Evolutionary conservation across 2,888 invertebrate species (phyloP).

Genomic region (Caenorhabditis panamensis): DNA sequence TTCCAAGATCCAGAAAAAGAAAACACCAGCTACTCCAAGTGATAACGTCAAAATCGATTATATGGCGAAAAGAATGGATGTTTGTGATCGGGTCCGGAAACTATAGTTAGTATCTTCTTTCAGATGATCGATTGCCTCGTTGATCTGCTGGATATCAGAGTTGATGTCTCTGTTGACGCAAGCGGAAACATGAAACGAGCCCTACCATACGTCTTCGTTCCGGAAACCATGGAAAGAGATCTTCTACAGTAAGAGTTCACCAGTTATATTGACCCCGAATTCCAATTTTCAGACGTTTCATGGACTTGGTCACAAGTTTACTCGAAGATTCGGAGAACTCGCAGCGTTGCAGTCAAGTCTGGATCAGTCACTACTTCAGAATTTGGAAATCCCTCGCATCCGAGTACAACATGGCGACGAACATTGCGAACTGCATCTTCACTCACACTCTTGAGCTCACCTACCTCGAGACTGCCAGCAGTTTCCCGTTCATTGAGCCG

Average conservation of each 20-base stretch:
- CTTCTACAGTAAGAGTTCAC: slow-evolving; percentile 11
- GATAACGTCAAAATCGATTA: too few species aligned
- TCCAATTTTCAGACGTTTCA: slow-evolving; percentile 29
- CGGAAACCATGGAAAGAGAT: slow-evolving; percentile 34
- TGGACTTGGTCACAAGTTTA: slow-evolving; percentile 44
- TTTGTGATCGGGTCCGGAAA: too few species aligned
- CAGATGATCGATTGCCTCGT: slow-evolving; percentile 39
- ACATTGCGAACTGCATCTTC: slow-evolving; percentile 61
- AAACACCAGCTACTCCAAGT: too few species aligned
- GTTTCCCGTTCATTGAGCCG: slow-evolving; percentile 72
- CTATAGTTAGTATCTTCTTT: too few species aligned
- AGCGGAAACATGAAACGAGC: slow-evolving; percentile 8
- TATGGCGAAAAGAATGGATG: too few species aligned
- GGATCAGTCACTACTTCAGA: slow-evolving; percentile 27
- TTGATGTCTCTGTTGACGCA: background rate
- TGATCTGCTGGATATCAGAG: slow-evolving; percentile 28
- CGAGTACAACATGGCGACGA: slow-evolving; percentile 38
- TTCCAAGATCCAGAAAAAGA: background rate
- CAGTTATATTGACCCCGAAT: background rate
- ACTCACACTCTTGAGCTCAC: slow-evolving; percentile 58
- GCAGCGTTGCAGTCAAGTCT: slow-evolving; percentile 12
- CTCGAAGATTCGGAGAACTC: slow-evolving; percentile 55
- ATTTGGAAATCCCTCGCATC: slow-evolving; percentile 28
- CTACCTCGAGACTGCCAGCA: slow-evolving; percentile 40
- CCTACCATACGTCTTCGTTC: slow-evolving; percentile 18